Evolutionary conservation across 2,113 vertebrate species (phyloP), one percentile per base, ranked within the genome.

Genomic region (Manacus vitellinus): DNA sequence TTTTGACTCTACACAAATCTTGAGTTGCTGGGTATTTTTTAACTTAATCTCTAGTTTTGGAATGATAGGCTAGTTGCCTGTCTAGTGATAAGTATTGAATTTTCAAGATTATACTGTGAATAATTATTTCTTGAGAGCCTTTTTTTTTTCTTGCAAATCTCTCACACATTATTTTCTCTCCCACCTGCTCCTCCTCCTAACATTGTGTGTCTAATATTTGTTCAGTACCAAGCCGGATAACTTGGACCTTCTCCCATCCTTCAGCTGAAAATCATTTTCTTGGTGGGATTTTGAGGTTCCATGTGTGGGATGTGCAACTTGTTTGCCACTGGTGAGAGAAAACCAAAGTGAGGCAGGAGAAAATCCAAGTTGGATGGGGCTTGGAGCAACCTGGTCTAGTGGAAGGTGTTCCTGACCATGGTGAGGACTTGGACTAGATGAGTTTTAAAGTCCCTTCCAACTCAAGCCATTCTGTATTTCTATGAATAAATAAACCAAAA

Each of bases 101-200:
- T 92, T 96, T 76, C 46, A 89, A 91, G 83, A 82, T 78, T 82
- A 79, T 63, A 21, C 25, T 18, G 4, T 17, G 74, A 94, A 92
- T 90, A 89, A 76, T 92, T 83, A 74, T 61, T 83, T 54, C 79
- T 67, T 43, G 61, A 91, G 43, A 67, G 35, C 10, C 10, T 71
- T 72, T 63, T 39, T 59, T 25, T n/a, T 7, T 5, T 4, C 24
- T 43, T 80, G 46, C 17, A 51, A 71, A 81, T 63, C 39, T 85
- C 65, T 28, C 20, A 35, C 24, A 25, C 27, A 3, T 54, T 77
- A 27, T 89, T 91, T 87, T 52, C 56, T 81, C 56, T 82, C 56
- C 56, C 52, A 22, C 24, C 86, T 91, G 58, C 2, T 4, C 44
- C 28, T 4, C 44, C 28, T 92, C 37, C 44, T 56, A 37, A 68